phyloP scores from a whole-genome alignment of 2,797 vertebrate genomes.

The Eulemur mongoz region DNA sequence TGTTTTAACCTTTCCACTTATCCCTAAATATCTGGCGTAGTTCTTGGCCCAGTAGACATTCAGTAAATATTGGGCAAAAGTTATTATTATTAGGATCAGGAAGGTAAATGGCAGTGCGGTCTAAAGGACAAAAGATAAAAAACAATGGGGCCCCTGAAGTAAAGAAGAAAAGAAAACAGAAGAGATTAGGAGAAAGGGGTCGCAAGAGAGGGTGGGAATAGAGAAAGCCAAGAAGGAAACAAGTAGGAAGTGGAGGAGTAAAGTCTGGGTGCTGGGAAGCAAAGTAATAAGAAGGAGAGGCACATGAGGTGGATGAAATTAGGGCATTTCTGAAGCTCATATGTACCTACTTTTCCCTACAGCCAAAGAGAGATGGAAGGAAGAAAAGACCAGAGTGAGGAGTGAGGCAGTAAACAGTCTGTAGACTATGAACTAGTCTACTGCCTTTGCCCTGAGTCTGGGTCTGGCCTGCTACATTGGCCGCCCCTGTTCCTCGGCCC shows the following conservation, averaged over 20 bases:
- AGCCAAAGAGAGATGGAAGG: not conserved
- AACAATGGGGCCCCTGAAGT: not conserved
- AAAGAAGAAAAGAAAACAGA: not conserved
- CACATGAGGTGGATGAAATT: not conserved
- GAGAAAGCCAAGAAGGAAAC: not conserved
- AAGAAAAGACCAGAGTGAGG: not conserved
- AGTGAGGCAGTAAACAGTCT: not conserved
- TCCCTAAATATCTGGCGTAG: not conserved
- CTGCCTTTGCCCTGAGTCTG: not conserved
- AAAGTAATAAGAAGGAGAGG: not conserved
- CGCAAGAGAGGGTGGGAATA: not conserved
- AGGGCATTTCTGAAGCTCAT: not conserved
- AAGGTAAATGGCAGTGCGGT: not conserved
- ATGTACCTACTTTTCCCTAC: not conserved
- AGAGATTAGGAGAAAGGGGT: not conserved
- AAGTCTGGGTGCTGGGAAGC: not conserved
- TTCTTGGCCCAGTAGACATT: constrained; percentile 23
- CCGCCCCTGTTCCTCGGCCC: not conserved
- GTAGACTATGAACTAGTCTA: not conserved
- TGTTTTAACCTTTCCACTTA: constrained; percentile 10
- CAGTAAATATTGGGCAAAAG: not conserved
- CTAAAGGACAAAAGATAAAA: not conserved
- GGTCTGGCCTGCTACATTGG: not conserved
- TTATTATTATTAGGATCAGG: constrained; percentile 13
- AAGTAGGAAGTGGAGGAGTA: not conserved